Evolutionary conservation across 2,888 invertebrate genomes (phyloP), one percentile per base, ranked within the genome.

Genomic region (Pachycephus smyrnensis): DNA sequence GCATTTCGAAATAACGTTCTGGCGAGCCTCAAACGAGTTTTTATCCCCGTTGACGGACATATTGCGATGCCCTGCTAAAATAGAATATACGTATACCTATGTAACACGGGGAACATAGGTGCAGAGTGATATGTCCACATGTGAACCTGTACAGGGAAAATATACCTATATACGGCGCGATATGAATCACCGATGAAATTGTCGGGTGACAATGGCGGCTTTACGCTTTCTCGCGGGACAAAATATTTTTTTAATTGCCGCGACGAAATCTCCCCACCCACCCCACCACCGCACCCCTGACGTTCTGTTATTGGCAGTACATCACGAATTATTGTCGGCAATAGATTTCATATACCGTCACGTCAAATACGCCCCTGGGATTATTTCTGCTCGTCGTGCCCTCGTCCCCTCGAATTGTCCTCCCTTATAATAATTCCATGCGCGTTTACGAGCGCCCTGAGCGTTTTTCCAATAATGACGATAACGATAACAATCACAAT

Each of bases 191-290:
- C 55, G 55, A 55, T 55, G 55, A 55, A 55, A 55, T 55, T 55
- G 55, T 9, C 55, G 55, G 55, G 55, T 23, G 55, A 55, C 55
- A 55, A 55, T 55, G 55, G 55, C 55, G 55, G 55, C 55, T 55
- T 55, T 55, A 55, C 55, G 55, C 55, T 55, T 55, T 55, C 55
- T 55, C 55, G 55, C 55, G 55, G 55, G 55, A 55, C 55, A 23
- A 55, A 55, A 55, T 71, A 75, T 77, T 40, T 74, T 40, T 36
- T 77, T 69, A 75, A 77, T 77, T 69, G 76, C 76, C 23, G 77
- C 36, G 75, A 75, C 75, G 75, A 77, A 75, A 75, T 71, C 69
- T 31, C 73, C 77, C n/a, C 4, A 30, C 3, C 9, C 35, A 33
- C 6, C 76, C 55, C 23, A 23, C 23, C 55, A 0, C 23, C 55